Evolutionary conservation across 2,797 vertebrate genomes (phyloP), one percentile per base, ranked within the genome.

Genomic region (Myotis pilosus): DNA sequence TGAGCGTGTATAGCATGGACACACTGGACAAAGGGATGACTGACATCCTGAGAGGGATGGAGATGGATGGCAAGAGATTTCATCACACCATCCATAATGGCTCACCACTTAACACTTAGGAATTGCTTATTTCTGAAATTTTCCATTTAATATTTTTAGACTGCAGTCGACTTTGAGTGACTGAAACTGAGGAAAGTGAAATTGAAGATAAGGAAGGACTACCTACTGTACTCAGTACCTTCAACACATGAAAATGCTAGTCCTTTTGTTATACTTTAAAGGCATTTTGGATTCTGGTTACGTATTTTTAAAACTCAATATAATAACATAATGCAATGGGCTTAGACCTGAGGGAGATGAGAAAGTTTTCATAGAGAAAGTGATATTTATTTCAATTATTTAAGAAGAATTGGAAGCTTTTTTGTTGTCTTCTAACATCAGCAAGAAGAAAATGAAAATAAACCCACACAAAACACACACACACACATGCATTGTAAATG

Each of bases 291-390:
- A 44, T 6, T 76, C n/a, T 44, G 13, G 30, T 13, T 86, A 71
- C 49, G 69, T 44, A 36, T 8, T 87, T 91, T 62, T 23, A 30
- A 79, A 87, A 80, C 84, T 64, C 33, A 71, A 8, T 19, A 76
- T 57, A 62, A 87, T 66, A 15, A 72, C 30, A 81, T 8, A 78
- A 82, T 82, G 22, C 36, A 85, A 88, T 78, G 23, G 68, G 5
- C 25, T 8, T 57, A 88, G 5, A 4, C n/a, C 78, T 64, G 7
- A 53, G 23, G n/a, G 6, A 85, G 19, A 87, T n/a, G 23, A 93
- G 33, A 79, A 79, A 60, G 23, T 92, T 92, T 95, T 84, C 23
- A 85, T 3, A 92, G 64, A 93, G 64, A 75, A 57, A 51, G 4
- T 49, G 20, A 49, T 69, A 81, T 6, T 36, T 89, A 62, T 69